Base-by-base conservation (phyloP, 2,113 vertebrate species). In the Formicarius rufipectus region DNA sequence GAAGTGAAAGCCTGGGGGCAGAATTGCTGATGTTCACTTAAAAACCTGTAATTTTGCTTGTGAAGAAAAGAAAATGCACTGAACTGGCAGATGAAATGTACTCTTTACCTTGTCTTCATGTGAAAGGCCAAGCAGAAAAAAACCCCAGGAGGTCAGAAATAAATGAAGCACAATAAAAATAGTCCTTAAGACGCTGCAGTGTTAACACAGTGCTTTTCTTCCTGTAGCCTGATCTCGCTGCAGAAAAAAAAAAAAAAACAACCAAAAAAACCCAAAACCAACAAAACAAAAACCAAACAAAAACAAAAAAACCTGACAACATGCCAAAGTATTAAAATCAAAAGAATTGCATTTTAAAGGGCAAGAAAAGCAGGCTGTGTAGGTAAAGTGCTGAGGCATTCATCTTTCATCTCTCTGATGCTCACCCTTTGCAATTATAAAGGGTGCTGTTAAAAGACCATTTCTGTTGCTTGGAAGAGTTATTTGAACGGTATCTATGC, bases 111-210 rank as follows among this genome's bases (percentile, higher is more conserved):
- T 89, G 77, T 92, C 90, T 97, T 96, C 82, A 84, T 53, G 73
- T 52, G 84, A 91, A 91, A 92, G 74, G 86, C 95, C 95, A 97
- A 93, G 85, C 33, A 86, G 28, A 73, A 86, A 89, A 90, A 84
- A 89, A 71, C 60, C 8, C 16, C 13, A 50, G 21, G 33, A 90
- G 89, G 73, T 95, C 86, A 95, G 64, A 97, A 92, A 85, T 89
- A 87, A 96, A 97, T 58, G 82, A 96, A 92, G 91, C 97, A 82
- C 66, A 94, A 74, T 96, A 94, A 95, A 97, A 95, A 91, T 31
- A 71, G 67, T 84, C 52, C 68, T 97, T 95, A 96, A 85, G 88
- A 85, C 68, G 87, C 73, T 87, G 42, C 39, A 66, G n/a, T 89
- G 80, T 95, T 97, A 95, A 95, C 84, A 95, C 27, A 90, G 68